Percentiles rank a stretch among this genome's conserved stretches.
Evolutionary conservation across 2,113 vertebrate genomes (phyloP).

Genomic region (Patagioenas fasciata): DNA sequence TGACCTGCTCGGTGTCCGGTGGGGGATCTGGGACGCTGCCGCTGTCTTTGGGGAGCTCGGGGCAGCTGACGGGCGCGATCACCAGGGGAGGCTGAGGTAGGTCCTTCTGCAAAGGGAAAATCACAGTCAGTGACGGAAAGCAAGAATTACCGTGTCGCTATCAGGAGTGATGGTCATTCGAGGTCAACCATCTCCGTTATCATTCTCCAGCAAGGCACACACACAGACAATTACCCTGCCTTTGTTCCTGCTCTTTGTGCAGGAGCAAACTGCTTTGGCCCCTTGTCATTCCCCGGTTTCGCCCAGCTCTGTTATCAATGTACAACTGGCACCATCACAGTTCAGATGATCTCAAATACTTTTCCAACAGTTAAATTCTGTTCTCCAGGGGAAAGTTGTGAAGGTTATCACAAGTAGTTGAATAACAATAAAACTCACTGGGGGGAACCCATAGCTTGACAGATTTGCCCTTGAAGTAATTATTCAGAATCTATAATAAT

Average conservation of each 20-base stretch:
- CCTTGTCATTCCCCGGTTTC: too few relatives aligned
- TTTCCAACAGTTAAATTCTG: not conserved
- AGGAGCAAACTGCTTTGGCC: too few relatives aligned
- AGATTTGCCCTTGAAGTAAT: not conserved
- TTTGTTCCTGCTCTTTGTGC: not conserved
- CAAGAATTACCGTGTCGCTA: not conserved
- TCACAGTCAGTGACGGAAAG: not conserved
- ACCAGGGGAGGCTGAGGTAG: conserved; percentile 82
- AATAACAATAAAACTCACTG: not conserved
- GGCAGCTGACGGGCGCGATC: conserved; percentile 68
- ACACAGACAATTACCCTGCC: not conserved
- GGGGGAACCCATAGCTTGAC: not conserved
- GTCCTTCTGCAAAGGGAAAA: conserved; percentile 75
- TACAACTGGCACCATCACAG: too few relatives aligned
- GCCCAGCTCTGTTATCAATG: too few relatives aligned
- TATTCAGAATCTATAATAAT: not conserved
- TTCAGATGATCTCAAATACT: not conserved
- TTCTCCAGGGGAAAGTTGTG: not conserved
- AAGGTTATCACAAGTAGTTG: not conserved
- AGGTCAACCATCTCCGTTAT: not conserved
- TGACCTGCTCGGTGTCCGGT: not conserved
- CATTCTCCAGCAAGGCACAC: not conserved
- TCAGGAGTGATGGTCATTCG: not conserved
- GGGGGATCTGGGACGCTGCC: not conserved
- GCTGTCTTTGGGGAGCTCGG: conserved; percentile 12